A percentile compares a stretch with the other conserved stretches of the same genome.
Evolutionary conservation across 2,797 vertebrate species (phyloP).

Genomic region (Pseudotriccus pelzelni): DNA sequence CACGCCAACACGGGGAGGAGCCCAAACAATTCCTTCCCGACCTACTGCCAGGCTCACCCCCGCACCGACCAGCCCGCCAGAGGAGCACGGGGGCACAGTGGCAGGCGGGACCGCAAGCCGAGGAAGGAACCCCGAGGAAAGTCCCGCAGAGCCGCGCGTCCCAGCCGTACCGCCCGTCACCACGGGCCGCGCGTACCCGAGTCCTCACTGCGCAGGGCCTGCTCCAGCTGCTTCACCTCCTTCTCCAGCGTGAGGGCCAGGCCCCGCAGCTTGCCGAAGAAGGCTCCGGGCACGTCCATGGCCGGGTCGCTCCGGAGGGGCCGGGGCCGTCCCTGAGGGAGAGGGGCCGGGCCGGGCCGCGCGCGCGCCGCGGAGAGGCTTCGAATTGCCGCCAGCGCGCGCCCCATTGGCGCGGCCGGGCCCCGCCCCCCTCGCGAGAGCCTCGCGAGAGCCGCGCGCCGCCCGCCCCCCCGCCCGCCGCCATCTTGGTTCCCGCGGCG

Average conservation of each 20-base stretch:
- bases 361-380: rapidly evolving
- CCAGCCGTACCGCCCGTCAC: neutral
- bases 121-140: neutral
- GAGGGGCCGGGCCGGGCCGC: rapidly evolving
- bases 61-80: neutral
- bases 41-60: neutral
- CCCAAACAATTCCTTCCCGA: neutral
- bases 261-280: neutral
- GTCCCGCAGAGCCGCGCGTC: rapidly evolving
- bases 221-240: neutral
- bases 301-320: no score
- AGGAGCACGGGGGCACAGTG: neutral
- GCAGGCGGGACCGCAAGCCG: neutral
- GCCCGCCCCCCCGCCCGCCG: neutral
- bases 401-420: neutral
- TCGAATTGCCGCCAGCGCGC: neutral
- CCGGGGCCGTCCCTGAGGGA: neutral
- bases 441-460: neutral
- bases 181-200: neutral
- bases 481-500: neutral
- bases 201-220: neutral
- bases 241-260: neutral
- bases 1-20: neutral
- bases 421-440: neutral
- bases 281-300: neutral